Evolutionary conservation across 1,140 invertebrate genomes (phyloP).

Genomic region (Lepidotrigona ventralis): DNA sequence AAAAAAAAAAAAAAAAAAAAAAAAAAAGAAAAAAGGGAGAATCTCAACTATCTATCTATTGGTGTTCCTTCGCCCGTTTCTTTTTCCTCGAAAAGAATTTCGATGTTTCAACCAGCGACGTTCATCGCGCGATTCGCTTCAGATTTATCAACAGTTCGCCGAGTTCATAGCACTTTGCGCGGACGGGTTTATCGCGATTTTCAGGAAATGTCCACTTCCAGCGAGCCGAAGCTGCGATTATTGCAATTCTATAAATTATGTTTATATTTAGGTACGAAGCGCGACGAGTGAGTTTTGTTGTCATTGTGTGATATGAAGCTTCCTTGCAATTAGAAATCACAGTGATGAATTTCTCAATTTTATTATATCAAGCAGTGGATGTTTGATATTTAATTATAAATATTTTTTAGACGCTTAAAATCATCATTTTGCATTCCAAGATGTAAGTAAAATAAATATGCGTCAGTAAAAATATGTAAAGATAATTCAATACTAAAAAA

Average conservation of each 20-base stretch:
- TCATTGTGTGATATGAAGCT: too few relatives aligned
- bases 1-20: neutral
- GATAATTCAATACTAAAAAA: too few relatives aligned
- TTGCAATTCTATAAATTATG: neutral
- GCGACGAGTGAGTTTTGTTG: neutral
- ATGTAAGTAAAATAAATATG: too few relatives aligned
- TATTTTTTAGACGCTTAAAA: too few relatives aligned
- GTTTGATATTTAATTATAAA: too few relatives aligned
- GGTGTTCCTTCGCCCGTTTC: neutral
- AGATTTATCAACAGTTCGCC: slow-evolving; percentile 5
- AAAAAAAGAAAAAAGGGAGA: neutral
- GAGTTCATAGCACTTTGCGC: slow-evolving; percentile 29
- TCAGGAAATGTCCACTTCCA: slow-evolving; percentile 46
- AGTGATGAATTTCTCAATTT: too few relatives aligned
- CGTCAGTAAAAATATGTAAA: too few relatives aligned
- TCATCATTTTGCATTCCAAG: too few relatives aligned
- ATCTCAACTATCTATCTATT: neutral
- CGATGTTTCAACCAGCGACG: neutral
- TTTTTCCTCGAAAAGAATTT: neutral
- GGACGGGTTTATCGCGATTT: slow-evolving; percentile 38
- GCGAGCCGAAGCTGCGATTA: neutral
- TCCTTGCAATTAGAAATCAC: too few relatives aligned
- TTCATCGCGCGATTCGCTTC: neutral
- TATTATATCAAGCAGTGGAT: too few relatives aligned
- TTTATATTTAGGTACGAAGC: neutral